Base-by-base conservation (phyloP, 2,797 vertebrate species). In the Galaxias olidus region DNA sequence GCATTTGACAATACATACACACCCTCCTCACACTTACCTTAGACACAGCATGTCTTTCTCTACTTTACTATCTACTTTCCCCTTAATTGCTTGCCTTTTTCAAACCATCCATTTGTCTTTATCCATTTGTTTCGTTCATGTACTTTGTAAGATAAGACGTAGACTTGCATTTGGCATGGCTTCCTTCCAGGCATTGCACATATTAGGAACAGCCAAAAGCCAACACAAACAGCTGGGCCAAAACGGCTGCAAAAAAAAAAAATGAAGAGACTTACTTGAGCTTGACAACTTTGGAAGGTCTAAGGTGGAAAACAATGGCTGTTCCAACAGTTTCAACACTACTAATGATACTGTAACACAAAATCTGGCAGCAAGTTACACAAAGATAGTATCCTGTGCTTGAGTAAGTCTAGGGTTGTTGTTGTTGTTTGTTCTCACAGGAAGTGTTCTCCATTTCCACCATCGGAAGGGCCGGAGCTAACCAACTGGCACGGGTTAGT, bases 1-100 rank as follows among this genome's bases (percentile, higher is more conserved):
- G 13, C 72, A 80, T 86, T 80, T 55, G 15, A 18, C 51, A 46
- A 20, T 47, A 67, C 8, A 79, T 83, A n/a, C 73, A 40, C 65
- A n/a, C 8, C 1, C n/a, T 57, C n/a, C 13, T 46, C 71, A 63
- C 65, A 58, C 63, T 65, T 43, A 30, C 30, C 5, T 57, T 59
- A 30, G 63, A 17, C 66, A 55, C 72, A 52, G n/a, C 57, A 60
- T 41, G 63, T 7, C 20, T 65, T 17, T 9, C 8, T 52, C 50
- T 15, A n/a, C 19, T 52, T 18, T 52, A 4, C 20, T 10, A 53
- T 11, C 9, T 11, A 11, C 51, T 53, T 53, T 12, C 17, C 18
- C 20, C 10, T 53, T 13, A 20, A 52, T 6, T 51, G 49, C n/a
- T 15, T 53, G 30, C 30, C 18, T 19, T 11, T 15, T 52, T 10